Evolutionary conservation across 2,888 invertebrate genomes (phyloP).

Genomic region (Clivina fossor): DNA sequence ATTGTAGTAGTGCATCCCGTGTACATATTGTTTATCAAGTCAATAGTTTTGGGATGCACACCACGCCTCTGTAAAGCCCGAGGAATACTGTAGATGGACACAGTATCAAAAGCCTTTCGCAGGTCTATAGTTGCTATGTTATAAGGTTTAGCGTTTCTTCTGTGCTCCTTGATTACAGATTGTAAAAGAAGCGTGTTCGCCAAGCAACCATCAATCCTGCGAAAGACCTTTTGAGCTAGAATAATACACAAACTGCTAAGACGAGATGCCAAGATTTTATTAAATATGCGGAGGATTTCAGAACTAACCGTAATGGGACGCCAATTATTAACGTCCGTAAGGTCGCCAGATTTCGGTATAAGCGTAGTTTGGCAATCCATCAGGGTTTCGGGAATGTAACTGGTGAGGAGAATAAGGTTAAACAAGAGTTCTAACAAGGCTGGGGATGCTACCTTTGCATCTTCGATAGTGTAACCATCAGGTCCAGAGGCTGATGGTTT

Average conservation of each 20-base stretch:
- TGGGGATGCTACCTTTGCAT: too few species aligned
- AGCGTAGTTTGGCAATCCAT: too few species aligned
- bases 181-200: slow-evolving; percentile 5
- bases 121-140: slow-evolving; percentile 2
- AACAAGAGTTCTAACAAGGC: too few species aligned
- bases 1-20: background rate
- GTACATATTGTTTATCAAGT: background rate
- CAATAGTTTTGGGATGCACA: background rate
- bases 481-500: too few species aligned
- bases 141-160: background rate
- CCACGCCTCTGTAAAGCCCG: background rate
- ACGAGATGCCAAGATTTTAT: background rate
- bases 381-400: too few species aligned
- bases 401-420: too few species aligned
- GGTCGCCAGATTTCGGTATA: too few species aligned
- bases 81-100: background rate
- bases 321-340: too few species aligned
- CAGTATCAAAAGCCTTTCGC: slow-evolving; percentile 5
- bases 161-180: slow-evolving; percentile 6
- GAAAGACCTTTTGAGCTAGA: slow-evolving; percentile 3
- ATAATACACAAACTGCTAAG: background rate
- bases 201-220: slow-evolving; percentile 6
- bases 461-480: too few species aligned
- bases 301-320: too few species aligned
- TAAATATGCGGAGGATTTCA: background rate